Base-by-base conservation (phyloP, 2,113 vertebrate species). In the Vireo altiloquus region DNA sequence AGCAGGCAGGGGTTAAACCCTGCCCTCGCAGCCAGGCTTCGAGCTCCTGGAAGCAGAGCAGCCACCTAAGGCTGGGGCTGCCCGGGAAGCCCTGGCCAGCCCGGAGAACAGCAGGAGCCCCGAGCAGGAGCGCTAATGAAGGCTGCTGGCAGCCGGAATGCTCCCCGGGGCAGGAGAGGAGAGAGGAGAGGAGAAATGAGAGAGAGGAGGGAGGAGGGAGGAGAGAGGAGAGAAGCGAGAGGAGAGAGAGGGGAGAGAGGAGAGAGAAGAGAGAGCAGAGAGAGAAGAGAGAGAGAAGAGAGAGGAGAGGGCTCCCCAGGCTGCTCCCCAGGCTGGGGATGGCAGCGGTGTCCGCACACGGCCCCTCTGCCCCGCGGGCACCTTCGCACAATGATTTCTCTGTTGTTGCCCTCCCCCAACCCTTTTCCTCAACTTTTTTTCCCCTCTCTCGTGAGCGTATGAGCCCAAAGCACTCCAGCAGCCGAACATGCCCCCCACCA, bases 1-100 rank as follows among this genome's bases (percentile, higher is more conserved):
- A 92, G 77, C 81, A 79, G 63, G 74, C 84, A 87, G 66, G 85
- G 59, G 82, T 93, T 95, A 90, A 86, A 65, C 24, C 7, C 46
- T 76, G 49, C 53, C 11, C 16, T 75, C 56, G 30, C 76, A 63
- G 46, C 30, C 33, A 18, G 60, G 44, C 57, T 80, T 77, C 74
- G 6, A 1, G 63, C 76, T 83, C 46, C 50, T 89, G 89, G 93
- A 63, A 90, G 50, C 10, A 0, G 50, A 93, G 74, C 92, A 70
- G 59, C 68, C 76, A 61, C 89, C 71, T 49, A 6, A 39, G 80
- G 89, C 89, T 70, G 88, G 72, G 72, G 87, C 69, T 89, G 85
- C 81, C 87, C 5, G 16, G 42, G 76, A 25, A 94, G 79, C 17
- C 8, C 40, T 93, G 33, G 9, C 65, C 88, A 68, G 91, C 49